Conservation (phyloP, 2,888 invertebrate species). For the Fragum whitleyi region DNA sequence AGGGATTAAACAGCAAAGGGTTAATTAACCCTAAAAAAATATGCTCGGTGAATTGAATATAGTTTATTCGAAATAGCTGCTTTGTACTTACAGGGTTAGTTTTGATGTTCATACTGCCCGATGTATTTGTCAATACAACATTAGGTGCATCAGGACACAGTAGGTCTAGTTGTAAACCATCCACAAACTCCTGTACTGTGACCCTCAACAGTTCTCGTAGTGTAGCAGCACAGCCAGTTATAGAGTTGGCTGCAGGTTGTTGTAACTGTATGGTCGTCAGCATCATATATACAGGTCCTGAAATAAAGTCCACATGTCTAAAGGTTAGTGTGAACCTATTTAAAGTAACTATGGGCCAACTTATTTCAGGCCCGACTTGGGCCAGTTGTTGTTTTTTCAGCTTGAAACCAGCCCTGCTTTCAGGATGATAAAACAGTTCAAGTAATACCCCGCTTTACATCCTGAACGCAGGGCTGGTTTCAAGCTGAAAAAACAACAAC, state of each 20-base stretch:
- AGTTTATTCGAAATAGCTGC: no score
- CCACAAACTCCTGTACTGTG: slow-evolving; percentile 29
- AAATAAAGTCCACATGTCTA: neutral
- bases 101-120: slow-evolving; percentile 41
- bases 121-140: slow-evolving; percentile 38
- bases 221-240: slow-evolving; percentile 29
- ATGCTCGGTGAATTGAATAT: no score
- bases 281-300: slow-evolving; percentile 56
- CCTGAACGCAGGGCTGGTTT: no score
- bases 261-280: slow-evolving; percentile 15
- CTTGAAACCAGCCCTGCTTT: no score
- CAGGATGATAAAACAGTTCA: no score
- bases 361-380: neutral
- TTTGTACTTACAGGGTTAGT: neutral
- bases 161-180: slow-evolving; percentile 18
- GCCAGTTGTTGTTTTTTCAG: neutral
- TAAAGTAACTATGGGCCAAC: no score
- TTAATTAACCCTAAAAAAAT: no score
- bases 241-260: slow-evolving; percentile 9
- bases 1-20: no score
- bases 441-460: no score
- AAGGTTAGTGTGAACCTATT: no score
- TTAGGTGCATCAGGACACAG: slow-evolving; percentile 40
- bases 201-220: slow-evolving; percentile 27
- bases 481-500: no score